Evolutionary conservation across 2,113 vertebrate species (phyloP), one percentile per base, ranked within the genome.

Genomic region (Brachypteracias leptosomus): DNA sequence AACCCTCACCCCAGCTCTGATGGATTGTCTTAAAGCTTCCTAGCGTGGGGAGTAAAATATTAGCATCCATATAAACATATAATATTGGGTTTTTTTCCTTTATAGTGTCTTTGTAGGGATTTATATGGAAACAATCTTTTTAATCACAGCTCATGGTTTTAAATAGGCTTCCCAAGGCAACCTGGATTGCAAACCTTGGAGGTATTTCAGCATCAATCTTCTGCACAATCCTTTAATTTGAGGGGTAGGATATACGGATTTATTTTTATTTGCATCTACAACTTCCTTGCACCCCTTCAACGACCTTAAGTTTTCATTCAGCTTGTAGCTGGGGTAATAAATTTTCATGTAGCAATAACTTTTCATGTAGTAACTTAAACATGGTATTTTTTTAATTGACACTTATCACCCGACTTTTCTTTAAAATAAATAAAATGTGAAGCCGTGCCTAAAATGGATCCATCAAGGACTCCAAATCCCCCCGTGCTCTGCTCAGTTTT

Each of bases 111-210:
- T 85, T 17, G 3, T 14, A 20, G 42, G 46, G 78, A 28, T 86
- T 79, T 62, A 35, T 54, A 58, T 82, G 52, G 31, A 31, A 90
- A 93, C 31, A 33, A 8, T 13, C 33, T 76, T 49, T 80, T 86
- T 77, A 90, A 83, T 94, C 63, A 57, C 88, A 71, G 63, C 61
- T 90, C 25, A 0, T 36, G 8, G 13, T 58, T 94, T 71, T 62
- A 88, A 94, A 76, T 3, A 31, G 29, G 63, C 18, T 94, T 93
- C 88, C 61, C 47, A 13, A 59, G 79, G 75, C 88, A 92, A 57
- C 24, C 65, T 47, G 61, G 38, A 19, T 65, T 57, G 33, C 21
- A 20, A 28, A 77, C 20, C 44, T 75, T 72, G 62, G 61, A 81
- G 76, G 35, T 63, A 49, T 90, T 93, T 89, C 51, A 65, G 33